Base-by-base conservation (phyloP, 53 echinoderm and acorn worm genomes). In the Holothuria scabra region DNA sequence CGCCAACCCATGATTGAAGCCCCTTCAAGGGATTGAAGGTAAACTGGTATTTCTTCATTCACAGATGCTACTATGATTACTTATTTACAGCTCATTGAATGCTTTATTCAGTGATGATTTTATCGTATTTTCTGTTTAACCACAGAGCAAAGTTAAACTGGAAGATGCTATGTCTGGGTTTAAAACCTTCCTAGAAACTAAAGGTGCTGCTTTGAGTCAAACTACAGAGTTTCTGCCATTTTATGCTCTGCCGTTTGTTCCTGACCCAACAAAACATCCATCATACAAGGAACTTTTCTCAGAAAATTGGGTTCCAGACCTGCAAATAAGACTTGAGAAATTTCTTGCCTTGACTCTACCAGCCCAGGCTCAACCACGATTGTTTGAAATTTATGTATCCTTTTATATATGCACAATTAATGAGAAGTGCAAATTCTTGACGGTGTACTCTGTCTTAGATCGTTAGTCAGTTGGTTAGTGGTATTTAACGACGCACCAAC, bases 201-300 rank as follows among this genome's bases (percentile, higher is more conserved):
- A 94, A 30, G 97, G 97, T 70, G 97, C 97, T 18, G 86, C 88
- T 4, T 65, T 97, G 11, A 94, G 97, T 70, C 97, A 97, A 83
- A 97, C 97, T 21, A 97, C 97, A 21, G 97, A 97, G 74, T 97
- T 97, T 68, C 91, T 97, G 18, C 97, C 97, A 12, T 97, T 97
- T 81, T 97, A 97, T 48, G 97, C 97, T 46, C 90, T 97, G 29
- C 97, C 97, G 22, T 97, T 97, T 59, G 97, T 97, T 12, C 97
- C 97, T 6, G 93, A 97, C 74, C 97, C 97, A 33, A 97, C 93
- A 37, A 92, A 94, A 83, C 97, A 97, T 79, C 97, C 97, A 13
- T 94, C 97, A 8, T 97, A 94, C 66, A 97, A 97, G 84, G 97
- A 97, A 58, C 91, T 97, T 66, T 97, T 97, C 63, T 86, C 89